Evolutionary conservation across 2,888 invertebrate species (phyloP), one percentile per base, ranked within the genome.

Genomic region (Spilosoma lubricipeda): DNA sequence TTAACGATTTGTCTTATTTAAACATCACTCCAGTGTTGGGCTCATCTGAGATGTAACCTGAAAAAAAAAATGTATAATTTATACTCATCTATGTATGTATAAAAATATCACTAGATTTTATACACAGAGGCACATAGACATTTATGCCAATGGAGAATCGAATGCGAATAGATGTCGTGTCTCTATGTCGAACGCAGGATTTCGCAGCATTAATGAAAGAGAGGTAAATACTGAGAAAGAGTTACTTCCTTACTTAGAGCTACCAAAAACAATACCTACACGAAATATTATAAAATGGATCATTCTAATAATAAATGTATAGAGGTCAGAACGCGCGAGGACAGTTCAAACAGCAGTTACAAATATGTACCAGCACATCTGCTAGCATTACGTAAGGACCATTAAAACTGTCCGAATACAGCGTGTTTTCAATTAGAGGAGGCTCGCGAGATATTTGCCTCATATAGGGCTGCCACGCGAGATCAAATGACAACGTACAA

Each of bases 361-460:
- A 81, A 84, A 82, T 74, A 66, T 82, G 85, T 86, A 82, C 82
- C 85, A 52, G 30, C 71, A 78, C 75, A 84, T 79, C 72, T 77
- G 67, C 75, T 74, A 69, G 81, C 89, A 91, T 93, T 93, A 92
- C 87, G 83, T 86, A 88, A 89, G 93, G 89, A 87, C 93, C 94
- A 95, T 95, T 95, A 93, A 95, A 95, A 93, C 93, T 93, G 95
- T 92, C 92, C 82, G 91, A 85, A 90, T 88, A 89, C 90, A 91
- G 92, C 92, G 92, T 93, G 94, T 95, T 95, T 95, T 95, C 95
- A 95, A 95, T 95, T 95, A 95, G 92, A 90, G 89, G 85, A 93
- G 92, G 94, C 91, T 90, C 92, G 94, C 94, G 91, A 93, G 92
- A 94, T 94, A 95, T 95, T 94, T 88, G 90, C 86, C 81, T 77